These are phyloP conservation scores for Synergus itoensis DNA, from an alignment of 2,888 invertebrate species.

Conservation along the genomic window DNA sequence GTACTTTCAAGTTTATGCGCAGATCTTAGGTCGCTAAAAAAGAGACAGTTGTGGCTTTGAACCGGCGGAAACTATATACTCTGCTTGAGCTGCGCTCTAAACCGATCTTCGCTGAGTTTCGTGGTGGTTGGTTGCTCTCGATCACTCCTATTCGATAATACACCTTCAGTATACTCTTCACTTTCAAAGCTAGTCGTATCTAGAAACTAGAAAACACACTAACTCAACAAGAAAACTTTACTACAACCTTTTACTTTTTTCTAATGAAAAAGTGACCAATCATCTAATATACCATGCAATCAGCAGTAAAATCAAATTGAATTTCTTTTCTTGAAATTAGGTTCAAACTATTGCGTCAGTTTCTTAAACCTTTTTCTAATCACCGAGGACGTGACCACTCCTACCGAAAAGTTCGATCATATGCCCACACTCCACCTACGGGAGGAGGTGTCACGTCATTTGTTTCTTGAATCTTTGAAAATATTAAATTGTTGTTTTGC, in stretches of 20 bases:
- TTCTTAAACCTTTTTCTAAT: background rate
- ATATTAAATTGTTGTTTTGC: background rate
- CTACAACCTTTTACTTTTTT: constrained; percentile 6
- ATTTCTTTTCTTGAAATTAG: constrained; percentile 28
- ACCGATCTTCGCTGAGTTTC: constrained; percentile 27
- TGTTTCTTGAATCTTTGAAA: background rate
- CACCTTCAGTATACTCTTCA: constrained; percentile 2
- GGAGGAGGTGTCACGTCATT: too few relatives aligned
- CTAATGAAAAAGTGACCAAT: constrained; percentile 3
- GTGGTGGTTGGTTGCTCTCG: constrained; percentile 16
- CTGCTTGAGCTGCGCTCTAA: background rate
- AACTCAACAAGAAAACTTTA: constrained; percentile 28
- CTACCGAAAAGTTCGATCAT: background rate
- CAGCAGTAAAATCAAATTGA: constrained; percentile 25
- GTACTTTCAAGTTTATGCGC: constrained; percentile 43
- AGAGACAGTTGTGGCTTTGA: constrained; percentile 18
- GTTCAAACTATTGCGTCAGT: background rate
- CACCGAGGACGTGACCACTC: too few relatives aligned
- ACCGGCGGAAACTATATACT: background rate
- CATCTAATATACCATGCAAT: constrained; percentile 20
- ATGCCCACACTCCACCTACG: too few relatives aligned
- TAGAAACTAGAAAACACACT: constrained; percentile 25
- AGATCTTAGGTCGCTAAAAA: constrained; percentile 29
- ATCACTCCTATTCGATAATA: constrained; percentile 8
- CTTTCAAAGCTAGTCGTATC: constrained; percentile 30